phyloP scores from a whole-genome alignment of 2,888 invertebrate genomes.

The Tipula unca region DNA sequence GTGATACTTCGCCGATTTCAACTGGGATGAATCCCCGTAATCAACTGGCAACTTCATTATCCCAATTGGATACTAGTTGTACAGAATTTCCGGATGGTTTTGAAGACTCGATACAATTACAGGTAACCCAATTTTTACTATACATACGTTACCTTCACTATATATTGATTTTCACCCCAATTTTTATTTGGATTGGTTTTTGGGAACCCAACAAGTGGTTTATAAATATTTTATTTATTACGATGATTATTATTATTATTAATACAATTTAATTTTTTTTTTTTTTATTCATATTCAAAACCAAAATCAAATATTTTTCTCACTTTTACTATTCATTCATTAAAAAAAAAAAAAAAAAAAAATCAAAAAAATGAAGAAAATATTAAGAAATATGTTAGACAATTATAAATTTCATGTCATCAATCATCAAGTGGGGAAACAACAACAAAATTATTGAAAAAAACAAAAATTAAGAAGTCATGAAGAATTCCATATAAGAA shows the following conservation, averaged over 20 bases:
- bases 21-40: slow-evolving; percentile 37
- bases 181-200: background rate
- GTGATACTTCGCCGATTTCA: slow-evolving; percentile 24
- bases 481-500: background rate
- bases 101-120: slow-evolving; percentile 35
- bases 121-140: slow-evolving; percentile 26
- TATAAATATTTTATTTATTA: background rate
- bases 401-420: slow-evolving; percentile 14
- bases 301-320: background rate
- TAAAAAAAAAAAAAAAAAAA: background rate
- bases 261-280: background rate
- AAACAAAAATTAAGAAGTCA: slow-evolving; percentile 1
- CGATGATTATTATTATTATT: background rate
- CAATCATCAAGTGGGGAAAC: background rate
- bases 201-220: background rate
- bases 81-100: slow-evolving; percentile 33
- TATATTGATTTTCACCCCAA: background rate
- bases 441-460: background rate
- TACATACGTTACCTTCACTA: background rate
- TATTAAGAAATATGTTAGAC: background rate
- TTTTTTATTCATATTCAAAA: background rate
- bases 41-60: slow-evolving; percentile 37
- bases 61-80: slow-evolving; percentile 38
- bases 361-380: background rate
- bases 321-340: background rate